Percentiles rank a stretch among this genome's conserved stretches.
Conservation (phyloP, 2,113 vertebrate species). For the Varanus komodoensis region DNA sequence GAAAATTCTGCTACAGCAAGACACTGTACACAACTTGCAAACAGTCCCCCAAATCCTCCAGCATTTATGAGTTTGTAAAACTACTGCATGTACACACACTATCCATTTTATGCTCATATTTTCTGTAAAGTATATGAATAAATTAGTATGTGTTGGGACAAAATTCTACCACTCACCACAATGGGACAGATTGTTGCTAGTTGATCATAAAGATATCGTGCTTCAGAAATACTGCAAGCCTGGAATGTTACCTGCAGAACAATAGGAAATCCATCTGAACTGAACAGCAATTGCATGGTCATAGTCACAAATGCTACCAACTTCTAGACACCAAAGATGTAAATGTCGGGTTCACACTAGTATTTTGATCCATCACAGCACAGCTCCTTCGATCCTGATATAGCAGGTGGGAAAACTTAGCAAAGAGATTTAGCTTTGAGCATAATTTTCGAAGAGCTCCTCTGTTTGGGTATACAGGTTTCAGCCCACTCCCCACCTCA, state of each 20-base stretch:
- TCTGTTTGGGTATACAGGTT: neutral
- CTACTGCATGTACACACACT: neutral
- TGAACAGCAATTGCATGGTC: neutral
- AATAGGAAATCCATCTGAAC: constrained; percentile 20
- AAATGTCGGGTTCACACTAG: neutral
- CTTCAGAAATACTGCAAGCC: constrained; percentile 97
- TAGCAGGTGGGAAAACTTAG: neutral
- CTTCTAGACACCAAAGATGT: neutral
- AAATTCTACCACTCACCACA: constrained; percentile 85
- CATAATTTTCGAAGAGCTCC: neutral
- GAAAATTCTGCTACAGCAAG: neutral
- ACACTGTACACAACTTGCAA: neutral
- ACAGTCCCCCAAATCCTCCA: no score
- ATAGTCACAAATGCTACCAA: neutral
- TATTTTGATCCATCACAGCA: neutral
- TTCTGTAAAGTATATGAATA: accelerated
- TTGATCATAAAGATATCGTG: constrained; percentile 97
- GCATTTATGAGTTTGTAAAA: neutral
- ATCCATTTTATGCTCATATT: neutral
- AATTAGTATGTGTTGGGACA: neutral
- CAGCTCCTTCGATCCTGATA: neutral
- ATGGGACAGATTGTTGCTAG: constrained; percentile 97
- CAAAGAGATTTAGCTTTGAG: neutral
- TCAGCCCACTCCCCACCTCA: neutral
- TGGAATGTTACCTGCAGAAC: constrained; percentile 94